These are phyloP conservation scores for Drosophila leontia DNA, from an alignment of 1,140 invertebrate genomes.

Conservation along the genomic window DNA sequence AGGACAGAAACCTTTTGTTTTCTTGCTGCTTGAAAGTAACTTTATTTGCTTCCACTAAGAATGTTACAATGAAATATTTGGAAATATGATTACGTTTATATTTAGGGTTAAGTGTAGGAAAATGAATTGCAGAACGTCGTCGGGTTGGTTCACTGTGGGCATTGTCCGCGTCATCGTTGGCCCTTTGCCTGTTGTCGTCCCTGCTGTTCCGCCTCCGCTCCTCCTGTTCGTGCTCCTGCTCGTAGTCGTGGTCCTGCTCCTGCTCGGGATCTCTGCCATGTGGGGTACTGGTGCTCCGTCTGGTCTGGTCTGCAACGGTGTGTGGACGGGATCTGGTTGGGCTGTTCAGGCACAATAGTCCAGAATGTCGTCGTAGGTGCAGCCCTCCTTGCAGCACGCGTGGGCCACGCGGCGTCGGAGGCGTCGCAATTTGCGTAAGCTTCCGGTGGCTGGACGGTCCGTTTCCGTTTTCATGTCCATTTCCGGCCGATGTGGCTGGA, in stretches of 20 bases:
- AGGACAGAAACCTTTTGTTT: slow-evolving; percentile 28
- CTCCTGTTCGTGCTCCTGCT: slow-evolving; percentile 4
- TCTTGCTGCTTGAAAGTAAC: slow-evolving; percentile 68
- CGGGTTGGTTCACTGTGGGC: slow-evolving; percentile 11
- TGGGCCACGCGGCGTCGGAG: slow-evolving; percentile 60
- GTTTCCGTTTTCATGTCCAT: not conserved
- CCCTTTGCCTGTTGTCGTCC: not conserved
- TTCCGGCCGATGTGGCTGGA: slow-evolving; percentile 5
- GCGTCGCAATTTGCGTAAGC: slow-evolving; percentile 41
- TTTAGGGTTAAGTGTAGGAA: slow-evolving; percentile 63
- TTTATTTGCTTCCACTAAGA: slow-evolving; percentile 77
- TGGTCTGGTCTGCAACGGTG: slow-evolving; percentile 9
- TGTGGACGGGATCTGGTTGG: not conserved
- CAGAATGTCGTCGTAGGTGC: slow-evolving; percentile 70
- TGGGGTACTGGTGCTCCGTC: slow-evolving; percentile 8
- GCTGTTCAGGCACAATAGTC: slow-evolving; percentile 53
- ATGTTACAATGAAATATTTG: slow-evolving; percentile 80
- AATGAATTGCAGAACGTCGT: slow-evolving; percentile 58
- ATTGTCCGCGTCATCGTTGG: slow-evolving; percentile 6
- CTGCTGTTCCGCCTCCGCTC: slow-evolving; percentile 7
- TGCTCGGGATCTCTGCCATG: slow-evolving; percentile 3
- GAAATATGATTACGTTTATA: slow-evolving; percentile 65
- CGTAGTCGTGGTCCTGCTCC: slow-evolving; percentile 1
- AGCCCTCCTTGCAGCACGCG: slow-evolving; percentile 65
- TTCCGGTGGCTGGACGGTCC: slow-evolving; percentile 6